phyloP scores from a whole-genome alignment of 1,140 invertebrate genomes.

The Cecropterus lyciades region DNA sequence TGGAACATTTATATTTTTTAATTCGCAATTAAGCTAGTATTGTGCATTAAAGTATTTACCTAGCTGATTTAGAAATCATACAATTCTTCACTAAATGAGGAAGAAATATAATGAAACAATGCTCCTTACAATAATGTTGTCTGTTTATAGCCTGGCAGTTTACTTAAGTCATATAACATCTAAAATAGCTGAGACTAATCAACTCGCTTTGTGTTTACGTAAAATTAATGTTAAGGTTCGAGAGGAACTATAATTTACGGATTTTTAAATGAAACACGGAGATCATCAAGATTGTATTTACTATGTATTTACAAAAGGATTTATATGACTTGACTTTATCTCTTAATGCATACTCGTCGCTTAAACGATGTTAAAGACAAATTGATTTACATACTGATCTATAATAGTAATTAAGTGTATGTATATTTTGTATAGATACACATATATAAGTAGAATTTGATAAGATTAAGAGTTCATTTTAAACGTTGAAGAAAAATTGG shows the following conservation, averaged over 20 bases:
- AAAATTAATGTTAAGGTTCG: conserved; percentile 26
- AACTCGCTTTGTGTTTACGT: conserved; percentile 40
- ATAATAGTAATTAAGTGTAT: too few species aligned
- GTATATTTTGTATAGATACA: too few species aligned
- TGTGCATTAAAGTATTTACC: background rate
- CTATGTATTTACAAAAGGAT: background rate
- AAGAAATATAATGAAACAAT: conserved; percentile 53
- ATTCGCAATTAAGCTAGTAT: too few species aligned
- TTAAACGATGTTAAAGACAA: too few species aligned
- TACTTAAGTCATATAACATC: conserved; percentile 43
- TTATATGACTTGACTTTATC: background rate
- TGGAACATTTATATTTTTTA: too few species aligned
- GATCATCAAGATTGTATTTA: background rate
- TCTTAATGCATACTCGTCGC: background rate
- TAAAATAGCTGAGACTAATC: conserved; percentile 44
- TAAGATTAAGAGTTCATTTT: too few species aligned
- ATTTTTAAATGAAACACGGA: conserved; percentile 4
- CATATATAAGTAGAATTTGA: too few species aligned
- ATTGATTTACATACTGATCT: too few species aligned
- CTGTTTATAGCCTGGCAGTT: conserved; percentile 50
- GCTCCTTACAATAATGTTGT: conserved; percentile 50
- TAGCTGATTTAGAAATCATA: conserved; percentile 34
- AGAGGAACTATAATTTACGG: conserved; percentile 7
- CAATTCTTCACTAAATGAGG: conserved; percentile 52
- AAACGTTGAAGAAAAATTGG: too few species aligned